These are phyloP conservation scores for Dicaeum eximium DNA, from an alignment of 2,113 vertebrate genomes.

Conservation along the genomic window DNA sequence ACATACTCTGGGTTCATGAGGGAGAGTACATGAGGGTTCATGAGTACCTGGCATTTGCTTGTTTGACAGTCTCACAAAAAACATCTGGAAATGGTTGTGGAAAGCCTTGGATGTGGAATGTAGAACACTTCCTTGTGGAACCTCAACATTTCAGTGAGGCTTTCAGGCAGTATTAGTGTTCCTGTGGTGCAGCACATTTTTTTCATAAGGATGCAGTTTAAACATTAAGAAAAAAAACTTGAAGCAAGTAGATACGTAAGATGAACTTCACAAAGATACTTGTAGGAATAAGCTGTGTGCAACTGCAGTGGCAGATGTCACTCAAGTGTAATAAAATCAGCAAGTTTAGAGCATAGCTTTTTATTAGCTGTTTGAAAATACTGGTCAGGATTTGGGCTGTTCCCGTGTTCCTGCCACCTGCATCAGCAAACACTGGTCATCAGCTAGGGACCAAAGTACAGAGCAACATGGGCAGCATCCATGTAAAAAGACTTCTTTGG, in stretches of 20 bases:
- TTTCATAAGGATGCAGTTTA: not conserved
- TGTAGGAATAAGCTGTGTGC: not conserved
- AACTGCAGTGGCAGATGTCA: not conserved
- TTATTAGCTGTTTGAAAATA: not conserved
- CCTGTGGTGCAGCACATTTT: not conserved
- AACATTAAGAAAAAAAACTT: not conserved
- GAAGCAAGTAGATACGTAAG: not conserved
- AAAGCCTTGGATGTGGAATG: not conserved
- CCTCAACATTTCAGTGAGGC: not conserved
- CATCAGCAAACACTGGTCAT: not conserved
- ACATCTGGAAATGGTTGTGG: not conserved
- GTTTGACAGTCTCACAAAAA: not conserved
- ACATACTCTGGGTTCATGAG: not conserved
- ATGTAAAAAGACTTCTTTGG: not conserved
- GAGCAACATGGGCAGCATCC: not conserved
- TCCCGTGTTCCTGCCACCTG: not conserved
- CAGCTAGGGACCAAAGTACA: not conserved
- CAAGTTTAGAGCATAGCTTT: not conserved
- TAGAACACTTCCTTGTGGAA: not conserved
- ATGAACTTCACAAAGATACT: not conserved
- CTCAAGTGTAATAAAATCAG: not conserved
- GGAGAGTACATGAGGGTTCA: not conserved
- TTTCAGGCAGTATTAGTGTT: not conserved
- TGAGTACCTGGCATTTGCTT: not conserved
- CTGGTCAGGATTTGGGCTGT: not conserved